Percentiles rank a stretch among this genome's conserved stretches.
Conservation (phyloP, 2,797 vertebrate genomes). For the Pitangus sulphuratus region DNA sequence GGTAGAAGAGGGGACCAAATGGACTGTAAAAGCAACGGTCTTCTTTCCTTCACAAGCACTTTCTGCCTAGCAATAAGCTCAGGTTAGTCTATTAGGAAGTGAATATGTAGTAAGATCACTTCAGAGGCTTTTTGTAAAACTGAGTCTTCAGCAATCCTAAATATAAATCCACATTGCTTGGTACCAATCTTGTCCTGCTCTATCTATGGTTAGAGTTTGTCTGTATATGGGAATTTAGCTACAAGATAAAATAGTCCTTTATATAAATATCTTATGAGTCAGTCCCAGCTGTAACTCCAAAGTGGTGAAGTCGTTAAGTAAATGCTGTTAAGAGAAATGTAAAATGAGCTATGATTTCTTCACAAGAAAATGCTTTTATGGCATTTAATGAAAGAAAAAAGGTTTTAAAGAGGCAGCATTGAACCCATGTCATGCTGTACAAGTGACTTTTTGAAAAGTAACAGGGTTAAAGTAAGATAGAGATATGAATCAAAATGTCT, state of each 20-base stretch:
- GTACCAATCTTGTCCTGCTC: conserved; percentile 47
- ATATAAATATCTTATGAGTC: conserved; percentile 74
- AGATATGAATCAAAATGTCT: neutral
- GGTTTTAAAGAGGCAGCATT: neutral
- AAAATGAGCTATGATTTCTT: conserved; percentile 59
- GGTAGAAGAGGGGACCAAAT: neutral
- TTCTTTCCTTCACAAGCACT: neutral
- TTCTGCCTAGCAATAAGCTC: conserved; percentile 21
- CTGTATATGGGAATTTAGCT: conserved; percentile 69
- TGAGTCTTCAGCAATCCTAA: conserved; percentile 60
- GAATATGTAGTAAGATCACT: conserved; percentile 30
- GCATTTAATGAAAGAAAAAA: conserved; percentile 30
- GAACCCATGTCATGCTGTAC: neutral
- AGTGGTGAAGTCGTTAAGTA: conserved; percentile 61
- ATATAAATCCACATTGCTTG: conserved; percentile 53
- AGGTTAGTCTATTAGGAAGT: conserved; percentile 41
- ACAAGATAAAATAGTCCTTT: conserved; percentile 66
- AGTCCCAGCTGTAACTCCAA: conserved; percentile 67
- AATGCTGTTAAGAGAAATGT: conserved; percentile 63
- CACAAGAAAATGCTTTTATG: conserved; percentile 64
- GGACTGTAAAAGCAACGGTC: neutral
- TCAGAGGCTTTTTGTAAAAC: conserved; percentile 35
- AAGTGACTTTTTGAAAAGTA: conserved; percentile 21
- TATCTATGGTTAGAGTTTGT: conserved; percentile 51
- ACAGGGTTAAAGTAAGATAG: conserved; percentile 12